Base-by-base conservation (phyloP, 2,113 vertebrate genomes). In the Parus major region DNA sequence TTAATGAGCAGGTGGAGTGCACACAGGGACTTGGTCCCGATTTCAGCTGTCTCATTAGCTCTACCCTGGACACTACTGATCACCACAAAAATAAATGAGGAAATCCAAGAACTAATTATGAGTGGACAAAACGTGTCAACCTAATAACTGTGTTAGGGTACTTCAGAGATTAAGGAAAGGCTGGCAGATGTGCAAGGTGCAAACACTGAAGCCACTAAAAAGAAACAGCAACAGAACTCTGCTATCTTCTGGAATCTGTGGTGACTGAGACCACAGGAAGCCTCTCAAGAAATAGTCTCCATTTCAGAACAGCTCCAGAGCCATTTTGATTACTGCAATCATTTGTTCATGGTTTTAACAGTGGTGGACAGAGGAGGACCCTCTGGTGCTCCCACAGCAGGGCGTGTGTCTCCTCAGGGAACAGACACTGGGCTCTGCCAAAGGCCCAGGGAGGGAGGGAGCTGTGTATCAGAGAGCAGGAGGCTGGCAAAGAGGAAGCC, bases 1-100 rank as follows among this genome's bases (percentile, higher is more conserved):
- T 98, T 98, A 96, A 96, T 86, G 92, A 95, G 96, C 92, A 96
- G 95, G 97, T 92, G 69, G 61, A 80, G 23, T 25, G 84, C 33
- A 18, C 60, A 96, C 13, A 96, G 91, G 96, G 97, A 97, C 97
- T 41, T 55, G 59, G 93, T 93, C 76, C 71, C 52, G 11, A 80
- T 92, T 93, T 90, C 78, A 93, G 82, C 10, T 46, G 80, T 88
- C 80, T 71, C 47, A 66, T 86, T 95, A 88, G 81, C 84, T 97
- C 88, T 95, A 93, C 39, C 33, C 46, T 86, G n/a, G 42, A 92
- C 79, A 59, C 52, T 72, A 86, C 78, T 70, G 69, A 94, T 93
- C 92, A 73, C 70, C 68, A 78, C 65, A 86, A 72, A 94, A 84
- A 90, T 65, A 69, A 92, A 96, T 52, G n/a, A 86, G 78, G 91